These are phyloP conservation scores for Patella ulyssiponensis DNA, from an alignment of 2,888 invertebrate genomes.

Conservation along the genomic window DNA sequence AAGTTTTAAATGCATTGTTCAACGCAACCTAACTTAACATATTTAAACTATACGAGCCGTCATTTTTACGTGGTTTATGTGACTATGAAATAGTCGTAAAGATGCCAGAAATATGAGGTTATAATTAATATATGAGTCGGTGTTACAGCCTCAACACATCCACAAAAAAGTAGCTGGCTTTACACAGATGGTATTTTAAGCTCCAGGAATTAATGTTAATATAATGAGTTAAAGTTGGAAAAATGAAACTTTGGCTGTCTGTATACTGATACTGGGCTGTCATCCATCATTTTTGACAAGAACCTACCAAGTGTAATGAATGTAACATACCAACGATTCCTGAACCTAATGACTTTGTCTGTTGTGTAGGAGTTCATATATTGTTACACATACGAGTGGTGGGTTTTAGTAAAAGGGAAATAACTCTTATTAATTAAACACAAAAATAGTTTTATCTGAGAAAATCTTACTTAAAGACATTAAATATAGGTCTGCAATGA, in stretches of 20 bases:
- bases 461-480: no score
- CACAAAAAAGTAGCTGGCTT: no score
- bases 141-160: neutral
- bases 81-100: slow-evolving; percentile 1
- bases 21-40: no score
- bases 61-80: neutral
- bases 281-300: slow-evolving; percentile 11
- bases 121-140: slow-evolving; percentile 5
- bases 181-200: no score
- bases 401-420: neutral
- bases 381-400: no score
- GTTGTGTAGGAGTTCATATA: neutral
- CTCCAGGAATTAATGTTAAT: neutral
- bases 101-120: neutral
- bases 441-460: no score
- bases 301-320: slow-evolving; percentile 7
- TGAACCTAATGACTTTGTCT: slow-evolving; percentile 9
- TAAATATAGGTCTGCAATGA: no score
- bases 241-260: slow-evolving; percentile 3
- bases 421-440: neutral
- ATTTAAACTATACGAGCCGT: no score
- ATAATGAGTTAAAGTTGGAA: neutral
- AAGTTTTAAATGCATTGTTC: no score
- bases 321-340: neutral
- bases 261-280: neutral